Conservation (phyloP, 2,888 invertebrate genomes). For the Meganola albula region DNA sequence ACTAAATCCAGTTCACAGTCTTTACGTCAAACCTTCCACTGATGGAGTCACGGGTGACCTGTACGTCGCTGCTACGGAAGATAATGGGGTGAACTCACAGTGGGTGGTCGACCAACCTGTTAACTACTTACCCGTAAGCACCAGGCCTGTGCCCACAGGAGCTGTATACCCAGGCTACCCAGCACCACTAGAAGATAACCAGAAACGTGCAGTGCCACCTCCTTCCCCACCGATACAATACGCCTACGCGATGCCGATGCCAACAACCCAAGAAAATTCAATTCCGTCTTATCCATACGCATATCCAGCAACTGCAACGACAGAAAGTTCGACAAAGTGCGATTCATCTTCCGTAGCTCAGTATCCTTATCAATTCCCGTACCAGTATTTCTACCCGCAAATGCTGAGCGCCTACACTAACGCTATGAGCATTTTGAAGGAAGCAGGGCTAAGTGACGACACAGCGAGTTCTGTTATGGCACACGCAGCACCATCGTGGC, state of each 20-base stretch:
- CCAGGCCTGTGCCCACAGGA: slow-evolving; percentile 34
- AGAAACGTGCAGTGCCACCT: slow-evolving; percentile 48
- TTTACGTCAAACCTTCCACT: slow-evolving; percentile 60
- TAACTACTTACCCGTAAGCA: slow-evolving; percentile 43
- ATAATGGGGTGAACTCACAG: slow-evolving; percentile 53
- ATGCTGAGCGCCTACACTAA: slow-evolving; percentile 57
- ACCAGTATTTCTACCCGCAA: slow-evolving; percentile 58
- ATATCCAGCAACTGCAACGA: slow-evolving; percentile 27
- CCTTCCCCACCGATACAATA: slow-evolving; percentile 48
- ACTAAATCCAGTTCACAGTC: slow-evolving; percentile 61
- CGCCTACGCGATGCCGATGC: slow-evolving; percentile 44
- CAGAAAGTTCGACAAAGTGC: slow-evolving; percentile 35
- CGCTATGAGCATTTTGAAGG: slow-evolving; percentile 49
- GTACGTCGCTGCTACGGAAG: slow-evolving; percentile 67
- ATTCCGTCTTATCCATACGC: slow-evolving; percentile 42
- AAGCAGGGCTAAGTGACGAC: slow-evolving; percentile 44
- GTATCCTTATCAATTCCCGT: slow-evolving; percentile 42
- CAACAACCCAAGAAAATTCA: slow-evolving; percentile 25
- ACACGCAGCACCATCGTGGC: slow-evolving; percentile 46
- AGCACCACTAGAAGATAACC: slow-evolving; percentile 37
- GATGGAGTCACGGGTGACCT: slow-evolving; percentile 67
- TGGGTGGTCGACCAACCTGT: slow-evolving; percentile 64
- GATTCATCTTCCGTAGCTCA: slow-evolving; percentile 31
- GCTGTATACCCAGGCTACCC: slow-evolving; percentile 33
- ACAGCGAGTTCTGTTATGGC: slow-evolving; percentile 32